phyloP scores from a whole-genome alignment of 2,113 vertebrate species.

The Oryzias celebensis region DNA sequence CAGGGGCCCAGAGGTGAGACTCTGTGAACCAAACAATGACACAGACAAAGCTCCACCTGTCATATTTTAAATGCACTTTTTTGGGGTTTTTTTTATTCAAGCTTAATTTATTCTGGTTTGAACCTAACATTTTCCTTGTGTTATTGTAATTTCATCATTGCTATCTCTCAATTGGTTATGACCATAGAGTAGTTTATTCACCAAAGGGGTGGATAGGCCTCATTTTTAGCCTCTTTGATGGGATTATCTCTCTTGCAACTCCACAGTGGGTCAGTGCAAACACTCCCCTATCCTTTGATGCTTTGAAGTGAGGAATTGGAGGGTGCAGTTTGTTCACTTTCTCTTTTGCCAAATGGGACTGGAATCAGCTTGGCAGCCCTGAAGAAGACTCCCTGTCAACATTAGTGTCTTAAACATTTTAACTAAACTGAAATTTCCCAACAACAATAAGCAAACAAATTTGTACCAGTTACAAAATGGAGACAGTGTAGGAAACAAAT shows the following conservation, averaged over 20 bases:
- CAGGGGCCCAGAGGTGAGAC: slow-evolving; percentile 89
- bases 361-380: slow-evolving; percentile 50
- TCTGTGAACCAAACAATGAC: background rate
- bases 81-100: no score
- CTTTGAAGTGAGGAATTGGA: slow-evolving; percentile 69
- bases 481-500: slow-evolving; percentile 41
- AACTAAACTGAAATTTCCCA: slow-evolving; percentile 35
- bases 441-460: slow-evolving; percentile 43
- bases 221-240: slow-evolving; percentile 58
- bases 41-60: background rate
- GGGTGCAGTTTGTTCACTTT: slow-evolving; percentile 49
- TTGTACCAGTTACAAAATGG: slow-evolving; percentile 57
- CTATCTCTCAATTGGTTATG: slow-evolving; percentile 21
- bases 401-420: slow-evolving; percentile 26
- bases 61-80: background rate
- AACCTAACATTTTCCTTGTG: slow-evolving; percentile 1
- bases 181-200: slow-evolving; percentile 7
- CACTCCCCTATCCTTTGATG: slow-evolving; percentile 25
- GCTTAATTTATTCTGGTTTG: background rate
- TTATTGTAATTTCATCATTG: slow-evolving; percentile 8
- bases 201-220: slow-evolving; percentile 25
- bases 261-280: slow-evolving; percentile 38
- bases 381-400: slow-evolving; percentile 43
- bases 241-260: slow-evolving; percentile 54
- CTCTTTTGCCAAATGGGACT: slow-evolving; percentile 47